These are phyloP conservation scores for Cyclura pinguis DNA, from an alignment of 2,797 vertebrate species.

Conservation along the genomic window DNA sequence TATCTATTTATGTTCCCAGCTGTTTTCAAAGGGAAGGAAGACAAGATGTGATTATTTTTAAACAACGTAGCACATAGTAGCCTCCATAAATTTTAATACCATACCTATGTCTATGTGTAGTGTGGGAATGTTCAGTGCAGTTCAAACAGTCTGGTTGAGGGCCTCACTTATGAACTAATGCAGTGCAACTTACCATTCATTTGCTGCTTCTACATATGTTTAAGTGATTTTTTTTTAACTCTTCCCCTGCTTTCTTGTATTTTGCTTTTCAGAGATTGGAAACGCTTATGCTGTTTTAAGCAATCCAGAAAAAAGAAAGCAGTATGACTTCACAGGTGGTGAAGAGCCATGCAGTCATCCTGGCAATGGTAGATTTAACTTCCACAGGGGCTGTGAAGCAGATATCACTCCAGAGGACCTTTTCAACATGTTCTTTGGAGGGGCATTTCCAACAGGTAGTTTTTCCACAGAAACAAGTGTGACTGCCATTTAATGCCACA, in stretches of 20 bases:
- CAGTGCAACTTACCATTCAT: background rate
- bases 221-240: background rate
- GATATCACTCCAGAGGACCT: constrained; percentile 98
- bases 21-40: background rate
- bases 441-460: constrained; percentile 94
- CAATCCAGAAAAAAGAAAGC: constrained; percentile 92
- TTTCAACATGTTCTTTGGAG: constrained; percentile 99
- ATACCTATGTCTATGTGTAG: background rate
- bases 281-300: constrained; percentile 96
- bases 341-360: constrained; percentile 87
- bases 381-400: constrained; percentile 94
- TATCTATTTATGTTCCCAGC: background rate
- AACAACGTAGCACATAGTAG: background rate
- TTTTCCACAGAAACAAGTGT: constrained; percentile 12
- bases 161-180: background rate
- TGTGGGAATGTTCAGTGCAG: background rate
- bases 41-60: background rate
- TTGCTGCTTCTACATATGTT: background rate
- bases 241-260: background rate
- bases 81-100: background rate
- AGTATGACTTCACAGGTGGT: constrained; percentile 93
- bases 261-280: constrained; percentile 89
- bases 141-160: background rate
- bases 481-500: background rate
- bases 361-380: constrained; percentile 90